Evolutionary conservation across 2,888 invertebrate genomes (phyloP).

Genomic region (Syritta pipiens): DNA sequence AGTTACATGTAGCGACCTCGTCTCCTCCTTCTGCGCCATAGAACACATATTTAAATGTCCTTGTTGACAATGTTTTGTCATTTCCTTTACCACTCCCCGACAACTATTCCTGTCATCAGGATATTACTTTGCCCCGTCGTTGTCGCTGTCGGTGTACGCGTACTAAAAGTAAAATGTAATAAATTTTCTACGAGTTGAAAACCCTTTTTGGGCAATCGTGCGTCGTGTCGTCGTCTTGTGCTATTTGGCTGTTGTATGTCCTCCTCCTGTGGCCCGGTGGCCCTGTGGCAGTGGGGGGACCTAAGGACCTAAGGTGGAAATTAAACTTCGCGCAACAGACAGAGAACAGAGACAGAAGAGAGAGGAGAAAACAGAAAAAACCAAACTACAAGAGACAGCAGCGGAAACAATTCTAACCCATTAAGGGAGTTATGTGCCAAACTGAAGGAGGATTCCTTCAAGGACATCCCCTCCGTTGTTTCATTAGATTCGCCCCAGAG

Average conservation of each 20-base stretch:
- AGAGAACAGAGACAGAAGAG: neutral
- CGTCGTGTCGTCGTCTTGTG: too few relatives aligned
- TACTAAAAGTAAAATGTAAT: conserved; percentile 58
- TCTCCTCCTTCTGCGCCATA: conserved; percentile 10
- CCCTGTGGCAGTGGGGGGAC: neutral
- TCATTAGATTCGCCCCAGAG: conserved; percentile 59
- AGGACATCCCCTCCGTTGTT: conserved; percentile 43
- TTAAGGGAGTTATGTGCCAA: conserved; percentile 5
- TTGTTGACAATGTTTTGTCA: conserved; percentile 65
- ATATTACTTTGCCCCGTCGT: conserved; percentile 49
- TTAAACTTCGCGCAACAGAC: conserved; percentile 44
- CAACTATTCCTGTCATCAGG: conserved; percentile 57
- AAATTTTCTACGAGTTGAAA: conserved; percentile 52
- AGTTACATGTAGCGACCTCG: conserved; percentile 5
- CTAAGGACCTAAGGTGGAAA: conserved; percentile 33
- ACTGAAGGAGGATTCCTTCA: conserved; percentile 8
- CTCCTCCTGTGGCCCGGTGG: neutral
- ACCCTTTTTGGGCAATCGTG: conserved; percentile 64
- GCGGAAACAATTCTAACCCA: conserved; percentile 42
- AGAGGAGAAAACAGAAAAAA: neutral
- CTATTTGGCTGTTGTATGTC: conserved; percentile 8
- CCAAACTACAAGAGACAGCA: conserved; percentile 17
- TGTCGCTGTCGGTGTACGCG: too few relatives aligned
- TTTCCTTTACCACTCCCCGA: conserved; percentile 29
- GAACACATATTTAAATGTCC: conserved; percentile 56